Conservation (phyloP, 2,113 vertebrate genomes). For the Oncorhynchus clarkii region DNA sequence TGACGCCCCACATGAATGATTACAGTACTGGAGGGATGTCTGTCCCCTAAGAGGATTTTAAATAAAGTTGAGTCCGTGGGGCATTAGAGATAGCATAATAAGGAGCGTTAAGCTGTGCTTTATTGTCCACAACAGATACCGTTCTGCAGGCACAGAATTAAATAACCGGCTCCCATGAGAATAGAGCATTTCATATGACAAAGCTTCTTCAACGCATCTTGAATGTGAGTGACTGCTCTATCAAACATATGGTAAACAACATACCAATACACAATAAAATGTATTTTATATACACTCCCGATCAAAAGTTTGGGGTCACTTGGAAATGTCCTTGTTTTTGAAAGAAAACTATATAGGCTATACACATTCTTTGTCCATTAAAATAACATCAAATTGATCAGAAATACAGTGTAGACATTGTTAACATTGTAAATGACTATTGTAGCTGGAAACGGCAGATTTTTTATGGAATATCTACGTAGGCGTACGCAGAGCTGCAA, state of each 20-base stretch:
- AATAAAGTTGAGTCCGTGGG: conserved; percentile 31
- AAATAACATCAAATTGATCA: too few species aligned
- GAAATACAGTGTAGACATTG: too few species aligned
- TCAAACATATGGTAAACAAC: background rate
- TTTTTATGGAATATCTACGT: too few species aligned
- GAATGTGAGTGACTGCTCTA: background rate
- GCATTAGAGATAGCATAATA: conserved; percentile 5
- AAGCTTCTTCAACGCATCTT: conserved; percentile 8
- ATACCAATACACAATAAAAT: background rate
- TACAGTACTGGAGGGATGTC: conserved; percentile 27
- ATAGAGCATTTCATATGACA: background rate
- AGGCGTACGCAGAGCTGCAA: too few species aligned
- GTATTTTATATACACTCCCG: background rate
- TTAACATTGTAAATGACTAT: too few species aligned
- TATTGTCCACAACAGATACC: conserved; percentile 28
- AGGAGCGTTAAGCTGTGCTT: conserved; percentile 9
- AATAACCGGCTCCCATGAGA: conserved; percentile 18
- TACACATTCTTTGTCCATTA: too few species aligned
- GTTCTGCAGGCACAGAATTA: conserved; percentile 19
- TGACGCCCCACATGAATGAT: conserved; percentile 52
- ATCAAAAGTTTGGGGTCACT: too few species aligned
- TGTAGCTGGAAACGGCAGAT: too few species aligned
- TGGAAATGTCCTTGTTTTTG: too few species aligned
- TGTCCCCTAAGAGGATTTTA: conserved; percentile 39
- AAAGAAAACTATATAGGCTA: too few species aligned